Conservation (phyloP, 2,113 vertebrate genomes). For the Silurus asotus region DNA sequence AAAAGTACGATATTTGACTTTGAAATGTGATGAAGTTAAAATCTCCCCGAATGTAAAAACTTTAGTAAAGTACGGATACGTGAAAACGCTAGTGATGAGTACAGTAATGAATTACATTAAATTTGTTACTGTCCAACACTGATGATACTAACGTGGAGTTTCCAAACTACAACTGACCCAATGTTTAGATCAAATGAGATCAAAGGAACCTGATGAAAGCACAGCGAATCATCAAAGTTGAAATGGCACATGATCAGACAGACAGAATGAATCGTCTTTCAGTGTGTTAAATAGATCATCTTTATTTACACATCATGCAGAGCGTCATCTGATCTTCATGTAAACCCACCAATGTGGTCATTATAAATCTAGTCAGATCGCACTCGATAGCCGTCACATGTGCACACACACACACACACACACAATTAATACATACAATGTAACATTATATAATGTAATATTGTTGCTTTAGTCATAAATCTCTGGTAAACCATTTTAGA, state of each 20-base stretch:
- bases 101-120: too few relatives aligned
- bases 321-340: slow-evolving; percentile 53
- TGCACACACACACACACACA: background rate
- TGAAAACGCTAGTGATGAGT: too few relatives aligned
- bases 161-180: slow-evolving; percentile 63
- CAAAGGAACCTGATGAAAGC: slow-evolving; percentile 68
- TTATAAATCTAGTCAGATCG: background rate
- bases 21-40: too few relatives aligned
- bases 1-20: too few relatives aligned
- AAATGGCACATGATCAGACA: slow-evolving; percentile 64
- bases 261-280: slow-evolving; percentile 18
- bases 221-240: slow-evolving; percentile 63
- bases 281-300: slow-evolving; percentile 43
- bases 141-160: slow-evolving; percentile 54
- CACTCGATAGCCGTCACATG: background rate
- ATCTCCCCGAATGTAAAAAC: too few relatives aligned
- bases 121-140: too few relatives aligned
- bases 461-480: slow-evolving; percentile 2
- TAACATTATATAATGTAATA: background rate
- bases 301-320: slow-evolving; percentile 60
- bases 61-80: too few relatives aligned
- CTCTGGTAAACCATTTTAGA: slow-evolving; percentile 5
- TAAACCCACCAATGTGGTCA: slow-evolving; percentile 31
- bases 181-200: slow-evolving; percentile 65
- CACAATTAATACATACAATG: background rate